Percentiles rank a stretch among this genome's conserved stretches.
These are phyloP conservation scores for Seladonia tumulorum DNA, from an alignment of 2,888 invertebrate genomes.

Conservation along the genomic window DNA sequence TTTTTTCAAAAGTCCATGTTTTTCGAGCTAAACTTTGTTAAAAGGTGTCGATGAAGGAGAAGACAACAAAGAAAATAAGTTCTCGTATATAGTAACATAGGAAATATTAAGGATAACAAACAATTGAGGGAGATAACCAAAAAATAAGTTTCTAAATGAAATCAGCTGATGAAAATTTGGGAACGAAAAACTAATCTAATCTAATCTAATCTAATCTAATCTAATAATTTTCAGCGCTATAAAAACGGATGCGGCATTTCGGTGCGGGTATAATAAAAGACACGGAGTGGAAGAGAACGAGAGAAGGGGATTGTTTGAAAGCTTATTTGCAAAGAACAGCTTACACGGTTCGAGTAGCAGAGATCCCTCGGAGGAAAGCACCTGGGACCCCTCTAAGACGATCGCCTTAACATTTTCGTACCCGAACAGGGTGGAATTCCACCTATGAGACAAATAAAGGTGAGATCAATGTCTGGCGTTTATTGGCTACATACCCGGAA, in stretches of 20 bases:
- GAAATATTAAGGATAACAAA: not conserved
- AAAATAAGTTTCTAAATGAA: not conserved
- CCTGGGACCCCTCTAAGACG: conserved; percentile 20
- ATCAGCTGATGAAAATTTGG: not conserved
- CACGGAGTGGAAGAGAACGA: not conserved
- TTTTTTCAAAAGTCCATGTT: no score
- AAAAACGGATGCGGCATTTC: not conserved
- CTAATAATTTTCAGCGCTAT: not conserved
- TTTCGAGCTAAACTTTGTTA: not conserved
- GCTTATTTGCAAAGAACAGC: not conserved
- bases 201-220: no score
- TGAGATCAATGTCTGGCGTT: conserved; percentile 44
- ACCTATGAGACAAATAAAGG: conserved; percentile 58
- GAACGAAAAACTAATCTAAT: no score
- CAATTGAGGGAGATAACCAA: not conserved
- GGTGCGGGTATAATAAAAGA: not conserved
- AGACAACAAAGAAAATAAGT: not conserved
- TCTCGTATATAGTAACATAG: not conserved
- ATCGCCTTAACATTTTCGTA: conserved; percentile 29
- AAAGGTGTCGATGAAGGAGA: not conserved
- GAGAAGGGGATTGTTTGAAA: conserved; percentile 8
- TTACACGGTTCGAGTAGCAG: conserved; percentile 24
- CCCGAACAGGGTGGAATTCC: conserved; percentile 30
- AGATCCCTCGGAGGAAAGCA: conserved; percentile 28
- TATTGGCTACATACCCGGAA: conserved; percentile 54